A percentile compares a stretch with the other conserved stretches of the same genome.
phyloP scores from a whole-genome alignment of 2,888 invertebrate species.

The Cordilura impudica region DNA sequence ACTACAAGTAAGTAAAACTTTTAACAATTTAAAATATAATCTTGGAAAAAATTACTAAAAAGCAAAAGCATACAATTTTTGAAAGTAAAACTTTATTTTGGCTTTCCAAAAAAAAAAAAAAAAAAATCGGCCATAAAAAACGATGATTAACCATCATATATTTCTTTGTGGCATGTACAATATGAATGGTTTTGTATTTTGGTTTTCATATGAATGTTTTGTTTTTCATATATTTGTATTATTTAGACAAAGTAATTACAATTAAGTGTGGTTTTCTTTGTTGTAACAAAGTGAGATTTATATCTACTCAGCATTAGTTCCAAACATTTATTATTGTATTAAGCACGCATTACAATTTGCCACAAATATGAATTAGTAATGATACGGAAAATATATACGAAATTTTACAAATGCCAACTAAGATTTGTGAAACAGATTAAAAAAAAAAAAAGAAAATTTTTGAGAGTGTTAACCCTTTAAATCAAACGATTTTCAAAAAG shows the following conservation, averaged over 20 bases:
- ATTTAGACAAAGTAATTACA: not conserved
- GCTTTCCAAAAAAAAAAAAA: conserved; percentile 42
- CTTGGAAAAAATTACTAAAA: conserved; percentile 13
- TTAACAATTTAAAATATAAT: too few relatives aligned
- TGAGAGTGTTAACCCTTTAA: too few relatives aligned
- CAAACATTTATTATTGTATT: conserved; percentile 27
- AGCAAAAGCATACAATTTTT: conserved; percentile 27
- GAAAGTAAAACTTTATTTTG: conserved; percentile 49
- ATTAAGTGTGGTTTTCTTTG: not conserved
- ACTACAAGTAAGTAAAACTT: conserved; percentile 4
- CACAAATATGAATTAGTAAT: not conserved
- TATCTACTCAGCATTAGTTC: conserved; percentile 13
- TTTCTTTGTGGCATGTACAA: not conserved
- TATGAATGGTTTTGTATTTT: not conserved
- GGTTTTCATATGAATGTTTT: conserved; percentile 10
- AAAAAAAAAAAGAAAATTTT: too few relatives aligned
- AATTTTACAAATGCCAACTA: not conserved
- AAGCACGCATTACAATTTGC: conserved; percentile 29
- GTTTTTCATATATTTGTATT: conserved; percentile 1
- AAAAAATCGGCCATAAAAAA: conserved; percentile 27
- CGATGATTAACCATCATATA: conserved; percentile 42
- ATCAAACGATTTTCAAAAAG: too few relatives aligned
- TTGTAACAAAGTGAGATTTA: not conserved
- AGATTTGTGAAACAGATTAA: not conserved
- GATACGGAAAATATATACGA: not conserved